Evolutionary conservation across 1,140 invertebrate species (phyloP).

Genomic region (Aphaenogaster floridana): DNA sequence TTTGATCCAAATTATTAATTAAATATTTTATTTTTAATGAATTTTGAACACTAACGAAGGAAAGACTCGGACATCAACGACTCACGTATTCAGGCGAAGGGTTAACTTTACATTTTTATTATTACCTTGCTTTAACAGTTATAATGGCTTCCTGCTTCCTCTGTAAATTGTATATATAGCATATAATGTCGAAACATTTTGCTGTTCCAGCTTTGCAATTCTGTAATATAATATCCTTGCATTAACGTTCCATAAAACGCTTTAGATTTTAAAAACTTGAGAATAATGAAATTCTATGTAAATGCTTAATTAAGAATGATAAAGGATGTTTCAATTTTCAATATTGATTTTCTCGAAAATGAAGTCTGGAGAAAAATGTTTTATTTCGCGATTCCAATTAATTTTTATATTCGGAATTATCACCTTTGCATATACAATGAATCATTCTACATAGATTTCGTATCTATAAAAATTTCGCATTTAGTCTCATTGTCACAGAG

Average conservation of each 20-base stretch:
- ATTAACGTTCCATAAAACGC: not conserved
- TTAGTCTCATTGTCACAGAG: not conserved
- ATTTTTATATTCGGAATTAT: slow-evolving; percentile 27
- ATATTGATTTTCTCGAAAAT: not conserved
- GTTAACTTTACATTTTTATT: slow-evolving; percentile 18
- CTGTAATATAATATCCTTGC: slow-evolving; percentile 85
- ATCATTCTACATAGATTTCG: not conserved
- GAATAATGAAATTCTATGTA: not conserved
- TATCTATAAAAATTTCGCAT: not conserved
- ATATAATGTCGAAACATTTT: slow-evolving; percentile 95
- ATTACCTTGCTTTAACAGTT: slow-evolving; percentile 91
- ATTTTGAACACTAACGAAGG: no score
- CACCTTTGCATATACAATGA: slow-evolving; percentile 11
- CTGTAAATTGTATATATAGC: slow-evolving; percentile 92
- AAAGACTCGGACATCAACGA: no score
- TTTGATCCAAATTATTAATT: no score
- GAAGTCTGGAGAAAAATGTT: not conserved
- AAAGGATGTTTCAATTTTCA: not conserved
- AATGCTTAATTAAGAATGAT: not conserved
- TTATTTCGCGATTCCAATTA: not conserved
- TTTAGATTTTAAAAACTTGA: not conserved
- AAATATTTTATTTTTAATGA: no score
- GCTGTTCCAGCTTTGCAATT: slow-evolving; percentile 93
- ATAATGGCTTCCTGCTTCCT: slow-evolving; percentile 92
- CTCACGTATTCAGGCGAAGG: no score